Percentiles rank a stretch among this genome's conserved stretches.
Conservation (phyloP, 2,113 vertebrate species). For the Rattus norvegicus region DNA sequence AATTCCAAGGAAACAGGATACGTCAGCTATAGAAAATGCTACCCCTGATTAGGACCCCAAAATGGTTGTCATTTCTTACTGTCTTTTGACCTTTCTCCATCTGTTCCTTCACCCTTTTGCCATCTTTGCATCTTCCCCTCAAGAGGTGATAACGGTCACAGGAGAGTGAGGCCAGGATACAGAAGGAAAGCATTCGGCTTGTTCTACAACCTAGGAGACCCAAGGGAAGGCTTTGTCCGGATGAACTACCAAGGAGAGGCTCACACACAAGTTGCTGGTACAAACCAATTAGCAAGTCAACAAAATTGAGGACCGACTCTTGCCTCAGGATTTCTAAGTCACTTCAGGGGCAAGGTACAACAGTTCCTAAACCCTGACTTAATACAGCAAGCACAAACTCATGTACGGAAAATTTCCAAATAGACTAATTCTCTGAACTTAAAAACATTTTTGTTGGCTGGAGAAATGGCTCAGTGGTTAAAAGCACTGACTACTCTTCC, state of each 20-base stretch:
- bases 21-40: background rate
- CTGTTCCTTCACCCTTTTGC: background rate
- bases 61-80: background rate
- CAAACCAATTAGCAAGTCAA: background rate
- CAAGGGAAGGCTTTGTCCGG: background rate
- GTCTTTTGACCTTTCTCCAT: background rate
- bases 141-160: rapidly evolving
- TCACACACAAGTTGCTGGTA: background rate
- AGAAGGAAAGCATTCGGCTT: background rate
- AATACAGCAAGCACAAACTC: background rate
- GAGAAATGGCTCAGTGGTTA: no score
- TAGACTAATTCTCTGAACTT: background rate
- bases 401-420: background rate
- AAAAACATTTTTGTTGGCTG: background rate
- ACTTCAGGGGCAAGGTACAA: background rate
- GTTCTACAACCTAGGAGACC: background rate
- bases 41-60: background rate
- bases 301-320: background rate
- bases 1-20: background rate
- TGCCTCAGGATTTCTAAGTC: background rate
- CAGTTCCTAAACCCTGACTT: background rate
- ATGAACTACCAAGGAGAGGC: background rate
- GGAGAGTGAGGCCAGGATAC: background rate
- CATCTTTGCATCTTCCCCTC: background rate
- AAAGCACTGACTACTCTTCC: no score